phyloP scores from a whole-genome alignment of 2,797 vertebrate species.

The Hoplostethus atlanticus region DNA sequence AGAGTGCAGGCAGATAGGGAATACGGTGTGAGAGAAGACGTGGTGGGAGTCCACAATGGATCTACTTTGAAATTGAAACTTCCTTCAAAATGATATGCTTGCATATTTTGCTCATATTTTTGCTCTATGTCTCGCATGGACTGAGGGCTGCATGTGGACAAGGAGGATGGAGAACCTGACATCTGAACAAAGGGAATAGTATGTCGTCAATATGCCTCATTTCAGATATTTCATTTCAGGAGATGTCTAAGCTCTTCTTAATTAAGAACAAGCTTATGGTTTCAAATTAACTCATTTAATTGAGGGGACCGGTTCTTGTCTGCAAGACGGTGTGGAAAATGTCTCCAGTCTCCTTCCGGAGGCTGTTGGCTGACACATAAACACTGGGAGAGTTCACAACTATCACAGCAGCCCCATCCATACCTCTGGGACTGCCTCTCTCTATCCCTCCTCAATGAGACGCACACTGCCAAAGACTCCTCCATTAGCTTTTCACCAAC shows the following conservation, averaged over 20 bases:
- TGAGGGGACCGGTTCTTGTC: conserved; percentile 78
- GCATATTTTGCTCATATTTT: conserved; percentile 60
- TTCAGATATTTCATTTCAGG: conserved; percentile 86
- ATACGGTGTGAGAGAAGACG: conserved; percentile 62
- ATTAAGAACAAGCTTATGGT: conserved; percentile 87
- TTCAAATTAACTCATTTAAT: conserved; percentile 88
- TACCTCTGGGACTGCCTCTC: conserved; percentile 77
- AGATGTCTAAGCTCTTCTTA: conserved; percentile 87
- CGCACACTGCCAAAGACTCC: conserved; percentile 70
- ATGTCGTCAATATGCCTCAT: conserved; percentile 82
- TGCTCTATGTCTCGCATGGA: conserved; percentile 44
- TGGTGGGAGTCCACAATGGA: conserved; percentile 73
- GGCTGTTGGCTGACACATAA: conserved; percentile 81
- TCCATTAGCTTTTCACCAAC: conserved; percentile 78
- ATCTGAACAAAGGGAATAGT: conserved; percentile 77
- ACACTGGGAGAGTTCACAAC: conserved; percentile 83
- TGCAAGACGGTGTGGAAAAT: conserved; percentile 78
- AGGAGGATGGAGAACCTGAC: conserved; percentile 60
- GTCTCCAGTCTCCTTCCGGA: conserved; percentile 79
- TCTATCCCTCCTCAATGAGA: conserved; percentile 65
- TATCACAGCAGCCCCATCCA: conserved; percentile 81
- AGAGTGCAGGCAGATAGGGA: conserved; percentile 67
- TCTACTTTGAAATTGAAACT: conserved; percentile 80
- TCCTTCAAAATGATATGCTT: conserved; percentile 58
- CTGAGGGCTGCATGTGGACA: conserved; percentile 52